Evolutionary conservation across 2,888 invertebrate genomes (phyloP), one percentile per base, ranked within the genome.

Genomic region (Drosophila ezoana): DNA sequence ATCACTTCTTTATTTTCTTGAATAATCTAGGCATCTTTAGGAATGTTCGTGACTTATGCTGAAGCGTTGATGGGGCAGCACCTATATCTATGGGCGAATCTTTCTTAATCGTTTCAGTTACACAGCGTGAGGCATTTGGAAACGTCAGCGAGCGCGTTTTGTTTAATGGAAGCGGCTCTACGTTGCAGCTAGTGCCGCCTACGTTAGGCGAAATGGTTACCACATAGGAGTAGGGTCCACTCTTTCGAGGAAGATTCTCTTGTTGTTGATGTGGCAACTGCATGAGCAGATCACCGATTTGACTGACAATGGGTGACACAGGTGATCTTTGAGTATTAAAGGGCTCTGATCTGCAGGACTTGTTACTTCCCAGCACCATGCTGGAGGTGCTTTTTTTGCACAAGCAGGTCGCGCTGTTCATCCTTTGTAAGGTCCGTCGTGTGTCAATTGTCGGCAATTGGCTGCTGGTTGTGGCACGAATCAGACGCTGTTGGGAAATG

Each of bases 231-330:
- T 40, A 54, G 2, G 57, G 18, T 0, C 23, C 52, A 5, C 20
- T 38, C 0, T 32, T 32, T 10, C n/a, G 28, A 1, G 40, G 10
- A 1, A 18, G 14, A 13, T 43, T 18, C 4, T 59, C 18, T 1
- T 41, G 28, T 8, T 57, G 52, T n/a, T 59, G 44, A 0, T 45
- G 11, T 10, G 70, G 52, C 3, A 52, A 40, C 14, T 67, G 53
- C 43, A 76, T 16, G 1, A 82, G 45, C 10, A 79, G 56, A 35
- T 72, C 53, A 0, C 63, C 75, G 8, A 78, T 75, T 52, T 58
- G 13, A 37, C 44, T 65, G 6, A 56, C 13, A 0, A 70, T 56
- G 10, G 62, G 44, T 0, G 53, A 4, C 2, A 33, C 44, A 5
- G 20, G 8, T 0, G 48, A 14, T 2, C 8, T 37, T 10, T 11